A percentile compares a stretch with the other conserved stretches of the same genome.
These are phyloP conservation scores for Anoncus sp. DNA, from an alignment of 2,888 invertebrate species.

Conservation along the genomic window DNA sequence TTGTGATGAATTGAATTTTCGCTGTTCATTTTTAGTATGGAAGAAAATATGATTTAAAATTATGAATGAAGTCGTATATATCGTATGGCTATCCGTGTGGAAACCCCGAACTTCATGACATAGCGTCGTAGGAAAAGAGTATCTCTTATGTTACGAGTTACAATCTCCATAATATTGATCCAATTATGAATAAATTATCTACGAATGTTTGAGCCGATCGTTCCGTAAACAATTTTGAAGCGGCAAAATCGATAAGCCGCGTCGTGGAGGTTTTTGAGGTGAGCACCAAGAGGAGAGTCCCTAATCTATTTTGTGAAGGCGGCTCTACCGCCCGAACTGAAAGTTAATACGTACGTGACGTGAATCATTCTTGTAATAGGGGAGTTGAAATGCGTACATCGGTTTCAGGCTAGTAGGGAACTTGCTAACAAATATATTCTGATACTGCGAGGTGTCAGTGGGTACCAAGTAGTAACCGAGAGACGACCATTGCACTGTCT, in stretches of 20 bases:
- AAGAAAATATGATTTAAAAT: not conserved
- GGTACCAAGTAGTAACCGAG: too few relatives aligned
- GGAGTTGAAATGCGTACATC: constrained; percentile 25
- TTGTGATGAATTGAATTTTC: not conserved
- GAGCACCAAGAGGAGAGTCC: constrained; percentile 20
- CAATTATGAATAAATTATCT: constrained; percentile 47
- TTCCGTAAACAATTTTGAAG: constrained; percentile 34
- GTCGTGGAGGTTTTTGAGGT: constrained; percentile 13
- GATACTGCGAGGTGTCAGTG: not conserved
- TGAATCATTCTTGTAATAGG: constrained; percentile 49
- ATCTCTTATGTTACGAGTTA: constrained; percentile 24
- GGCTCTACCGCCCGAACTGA: constrained; percentile 7
- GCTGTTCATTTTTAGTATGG: not conserved
- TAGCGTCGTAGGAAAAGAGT: constrained; percentile 21
- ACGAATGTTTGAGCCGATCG: constrained; percentile 25
- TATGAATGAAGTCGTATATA: not conserved
- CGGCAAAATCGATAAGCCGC: constrained; percentile 39
- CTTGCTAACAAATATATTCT: not conserved
- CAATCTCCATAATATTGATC: constrained; percentile 51
- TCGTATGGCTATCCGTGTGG: not conserved
- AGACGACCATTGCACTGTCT: not conserved
- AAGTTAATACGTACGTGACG: constrained; percentile 50
- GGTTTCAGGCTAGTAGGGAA: constrained; percentile 3
- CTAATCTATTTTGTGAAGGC: constrained; percentile 37
- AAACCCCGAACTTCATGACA: constrained; percentile 30